Conservation (phyloP, 1,140 invertebrate species). For the Drosophila nebulosa region DNA sequence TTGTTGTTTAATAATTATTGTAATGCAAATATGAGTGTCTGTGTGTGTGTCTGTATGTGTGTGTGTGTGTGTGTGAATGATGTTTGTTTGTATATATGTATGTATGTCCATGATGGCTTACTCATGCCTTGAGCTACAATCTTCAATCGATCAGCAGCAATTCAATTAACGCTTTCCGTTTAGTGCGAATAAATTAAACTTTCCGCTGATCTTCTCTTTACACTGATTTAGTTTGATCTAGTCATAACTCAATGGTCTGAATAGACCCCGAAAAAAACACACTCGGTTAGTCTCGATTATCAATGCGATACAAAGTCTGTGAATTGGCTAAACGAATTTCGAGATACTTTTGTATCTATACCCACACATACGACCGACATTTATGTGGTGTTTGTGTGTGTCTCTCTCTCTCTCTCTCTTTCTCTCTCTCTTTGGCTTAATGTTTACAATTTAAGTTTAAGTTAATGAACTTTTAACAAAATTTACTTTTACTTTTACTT, state of each 20-base stretch:
- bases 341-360: background rate
- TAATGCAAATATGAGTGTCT: constrained; percentile 11
- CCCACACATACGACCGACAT: no score
- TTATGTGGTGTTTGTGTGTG: no score
- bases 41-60: background rate
- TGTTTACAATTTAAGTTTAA: no score
- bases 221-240: background rate
- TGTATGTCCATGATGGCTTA: constrained; percentile 14
- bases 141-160: background rate
- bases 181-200: background rate
- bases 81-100: constrained; percentile 35
- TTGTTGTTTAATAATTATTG: constrained; percentile 30
- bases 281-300: background rate
- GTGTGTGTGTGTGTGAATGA: constrained; percentile 20
- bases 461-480: no score
- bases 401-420: no score
- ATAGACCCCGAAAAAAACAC: background rate
- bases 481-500: no score
- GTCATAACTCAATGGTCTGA: background rate
- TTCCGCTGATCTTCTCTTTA: background rate
- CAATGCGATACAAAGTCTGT: background rate
- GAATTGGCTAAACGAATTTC: background rate
- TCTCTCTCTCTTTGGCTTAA: no score
- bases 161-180: background rate
- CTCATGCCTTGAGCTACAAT: constrained; percentile 4